Evolutionary conservation across 2,888 invertebrate species (phyloP).

Genomic region (Pseudeuparius sepicola): DNA sequence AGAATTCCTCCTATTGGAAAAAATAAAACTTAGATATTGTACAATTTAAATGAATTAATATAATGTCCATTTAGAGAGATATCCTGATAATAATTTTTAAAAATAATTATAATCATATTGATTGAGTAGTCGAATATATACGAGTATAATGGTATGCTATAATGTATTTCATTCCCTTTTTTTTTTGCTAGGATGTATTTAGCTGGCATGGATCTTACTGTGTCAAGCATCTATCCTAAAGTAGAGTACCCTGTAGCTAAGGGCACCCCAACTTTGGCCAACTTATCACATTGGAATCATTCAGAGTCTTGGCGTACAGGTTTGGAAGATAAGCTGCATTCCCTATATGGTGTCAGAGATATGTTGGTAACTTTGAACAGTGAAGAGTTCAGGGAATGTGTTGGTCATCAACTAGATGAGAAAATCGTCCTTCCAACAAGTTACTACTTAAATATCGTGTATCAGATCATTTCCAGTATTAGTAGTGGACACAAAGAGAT

Average conservation of each 20-base stretch:
- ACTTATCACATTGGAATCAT: conserved; percentile 84
- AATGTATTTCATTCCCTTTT: too few relatives aligned
- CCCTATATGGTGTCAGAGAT: conserved; percentile 32
- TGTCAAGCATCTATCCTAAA: conserved; percentile 67
- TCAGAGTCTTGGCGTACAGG: conserved; percentile 59
- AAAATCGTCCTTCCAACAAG: conserved; percentile 33
- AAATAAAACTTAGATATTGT: not conserved
- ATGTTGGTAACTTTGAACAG: conserved; percentile 43
- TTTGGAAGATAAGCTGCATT: conserved; percentile 33
- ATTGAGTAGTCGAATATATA: too few relatives aligned
- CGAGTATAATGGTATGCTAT: too few relatives aligned
- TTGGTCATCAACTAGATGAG: conserved; percentile 34
- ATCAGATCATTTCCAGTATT: conserved; percentile 28
- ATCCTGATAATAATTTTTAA: too few relatives aligned
- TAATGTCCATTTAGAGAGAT: too few relatives aligned
- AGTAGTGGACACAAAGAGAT: conserved; percentile 29
- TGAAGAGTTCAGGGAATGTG: conserved; percentile 34
- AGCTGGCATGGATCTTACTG: conserved; percentile 65
- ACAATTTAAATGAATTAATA: not conserved
- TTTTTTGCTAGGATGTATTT: conserved; percentile 57
- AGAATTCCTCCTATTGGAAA: too few relatives aligned
- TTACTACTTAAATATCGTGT: conserved; percentile 30
- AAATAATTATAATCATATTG: too few relatives aligned
- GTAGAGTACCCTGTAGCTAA: conserved; percentile 76
- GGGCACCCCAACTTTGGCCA: conserved; percentile 76